These are phyloP conservation scores for Cydia strobilella DNA, from an alignment of 1,140 invertebrate species.

Conservation along the genomic window DNA sequence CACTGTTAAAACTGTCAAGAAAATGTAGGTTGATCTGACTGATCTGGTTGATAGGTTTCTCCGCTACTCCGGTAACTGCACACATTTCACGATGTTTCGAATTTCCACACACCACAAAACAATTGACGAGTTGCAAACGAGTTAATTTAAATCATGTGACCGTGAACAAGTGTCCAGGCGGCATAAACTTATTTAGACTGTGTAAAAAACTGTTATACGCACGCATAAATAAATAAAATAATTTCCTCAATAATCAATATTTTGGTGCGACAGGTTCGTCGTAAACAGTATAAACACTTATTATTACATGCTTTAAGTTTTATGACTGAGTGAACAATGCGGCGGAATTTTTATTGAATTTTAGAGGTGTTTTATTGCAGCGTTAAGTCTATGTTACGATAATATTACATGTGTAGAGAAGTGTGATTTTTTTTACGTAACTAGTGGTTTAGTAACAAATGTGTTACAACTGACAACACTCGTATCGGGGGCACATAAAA, in stretches of 20 bases:
- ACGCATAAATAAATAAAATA: constrained; percentile 24
- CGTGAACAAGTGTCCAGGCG: background rate
- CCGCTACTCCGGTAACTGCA: background rate
- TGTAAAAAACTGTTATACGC: background rate
- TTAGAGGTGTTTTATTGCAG: background rate
- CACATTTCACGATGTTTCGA: constrained; percentile 26
- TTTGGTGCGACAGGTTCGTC: constrained; percentile 1
- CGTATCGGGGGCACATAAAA: background rate
- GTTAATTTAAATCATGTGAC: constrained; percentile 12
- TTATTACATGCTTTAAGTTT: background rate
- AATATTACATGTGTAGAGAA: constrained; percentile 8
- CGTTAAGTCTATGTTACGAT: background rate
- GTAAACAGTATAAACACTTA: background rate
- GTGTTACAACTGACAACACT: background rate
- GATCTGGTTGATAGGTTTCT: constrained; percentile 5
- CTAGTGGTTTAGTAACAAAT: constrained; percentile 14
- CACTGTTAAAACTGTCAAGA: constrained; percentile 19
- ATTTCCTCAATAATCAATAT: constrained; percentile 26
- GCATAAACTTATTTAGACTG: constrained; percentile 11
- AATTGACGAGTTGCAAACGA: background rate
- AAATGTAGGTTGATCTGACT: constrained; percentile 30
- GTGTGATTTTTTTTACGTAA: constrained; percentile 23
- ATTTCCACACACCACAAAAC: constrained; percentile 16
- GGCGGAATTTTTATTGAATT: background rate
- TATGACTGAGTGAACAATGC: background rate